Evolutionary conservation across 2,888 invertebrate species (phyloP).

Genomic region (Conomelus anceps): DNA sequence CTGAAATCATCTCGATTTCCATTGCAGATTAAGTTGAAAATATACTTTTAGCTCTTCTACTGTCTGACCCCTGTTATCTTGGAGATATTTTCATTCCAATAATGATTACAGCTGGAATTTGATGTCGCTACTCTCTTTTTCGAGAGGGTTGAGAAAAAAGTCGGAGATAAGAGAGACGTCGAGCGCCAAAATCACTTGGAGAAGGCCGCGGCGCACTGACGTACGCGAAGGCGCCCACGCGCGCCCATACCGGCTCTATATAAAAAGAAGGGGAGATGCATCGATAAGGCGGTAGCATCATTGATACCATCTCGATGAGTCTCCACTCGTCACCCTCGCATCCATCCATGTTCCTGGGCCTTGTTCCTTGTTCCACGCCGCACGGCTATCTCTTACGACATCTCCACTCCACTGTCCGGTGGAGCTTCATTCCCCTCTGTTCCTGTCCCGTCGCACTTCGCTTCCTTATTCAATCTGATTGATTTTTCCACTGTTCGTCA

Average conservation of each 20-base stretch:
- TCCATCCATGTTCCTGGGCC: background rate
- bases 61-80: background rate
- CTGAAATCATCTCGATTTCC: background rate
- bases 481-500: background rate
- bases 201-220: background rate
- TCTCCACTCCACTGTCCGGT: background rate
- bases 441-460: background rate
- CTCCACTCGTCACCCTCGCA: background rate
- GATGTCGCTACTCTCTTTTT: background rate
- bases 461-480: conserved; percentile 6
- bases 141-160: background rate
- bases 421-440: too few relatives aligned
- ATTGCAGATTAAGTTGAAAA: background rate
- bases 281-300: background rate
- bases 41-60: background rate
- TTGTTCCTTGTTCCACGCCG: background rate
- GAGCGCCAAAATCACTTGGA: background rate
- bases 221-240: background rate
- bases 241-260: background rate
- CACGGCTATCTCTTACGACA: background rate
- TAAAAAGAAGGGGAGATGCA: background rate
- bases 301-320: background rate
- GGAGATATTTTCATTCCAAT: background rate
- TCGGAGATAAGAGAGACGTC: background rate
- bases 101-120: background rate